Evolutionary conservation across 2,888 invertebrate species (phyloP).

Genomic region (Drosophila ustulata): DNA sequence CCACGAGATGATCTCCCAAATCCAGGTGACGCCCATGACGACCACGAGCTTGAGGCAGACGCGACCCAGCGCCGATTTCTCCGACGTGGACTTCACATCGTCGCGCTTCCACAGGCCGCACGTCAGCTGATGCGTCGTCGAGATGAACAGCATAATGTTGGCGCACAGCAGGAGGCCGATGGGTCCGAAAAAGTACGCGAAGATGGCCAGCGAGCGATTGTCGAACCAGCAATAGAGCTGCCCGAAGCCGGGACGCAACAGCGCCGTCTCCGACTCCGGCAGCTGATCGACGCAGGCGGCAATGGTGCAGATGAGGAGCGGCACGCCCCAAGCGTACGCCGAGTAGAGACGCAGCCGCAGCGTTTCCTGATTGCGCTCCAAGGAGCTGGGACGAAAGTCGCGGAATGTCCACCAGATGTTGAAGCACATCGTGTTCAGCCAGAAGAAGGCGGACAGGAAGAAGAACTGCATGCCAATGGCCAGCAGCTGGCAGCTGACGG

Average conservation of each 20-base stretch:
- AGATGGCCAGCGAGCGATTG: slow-evolving; percentile 90
- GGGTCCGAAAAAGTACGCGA: slow-evolving; percentile 94
- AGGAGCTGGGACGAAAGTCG: slow-evolving; percentile 92
- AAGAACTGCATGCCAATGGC: slow-evolving; percentile 94
- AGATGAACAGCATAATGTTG: slow-evolving; percentile 92
- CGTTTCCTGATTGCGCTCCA: slow-evolving; percentile 94
- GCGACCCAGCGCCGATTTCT: slow-evolving; percentile 92
- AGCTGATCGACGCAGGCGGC: slow-evolving; percentile 91
- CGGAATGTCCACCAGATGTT: slow-evolving; percentile 97
- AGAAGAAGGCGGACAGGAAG: slow-evolving; percentile 95
- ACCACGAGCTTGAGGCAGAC: slow-evolving; percentile 94
- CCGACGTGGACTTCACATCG: slow-evolving; percentile 93
- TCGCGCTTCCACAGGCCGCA: slow-evolving; percentile 95
- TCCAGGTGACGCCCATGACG: slow-evolving; percentile 92
- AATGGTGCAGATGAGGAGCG: slow-evolving; percentile 90
- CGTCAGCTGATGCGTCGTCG: slow-evolving; percentile 93
- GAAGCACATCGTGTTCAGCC: slow-evolving; percentile 97
- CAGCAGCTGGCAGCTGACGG: slow-evolving; percentile 87
- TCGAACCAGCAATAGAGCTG: slow-evolving; percentile 92
- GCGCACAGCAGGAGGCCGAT: slow-evolving; percentile 91
- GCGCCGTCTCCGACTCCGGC: slow-evolving; percentile 86
- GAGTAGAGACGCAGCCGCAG: slow-evolving; percentile 92
- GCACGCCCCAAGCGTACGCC: slow-evolving; percentile 94
- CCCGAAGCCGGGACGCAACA: slow-evolving; percentile 92
- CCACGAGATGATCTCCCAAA: slow-evolving; percentile 94